phyloP scores from a whole-genome alignment of 2,113 vertebrate species.

The Corydoras maculifer region DNA sequence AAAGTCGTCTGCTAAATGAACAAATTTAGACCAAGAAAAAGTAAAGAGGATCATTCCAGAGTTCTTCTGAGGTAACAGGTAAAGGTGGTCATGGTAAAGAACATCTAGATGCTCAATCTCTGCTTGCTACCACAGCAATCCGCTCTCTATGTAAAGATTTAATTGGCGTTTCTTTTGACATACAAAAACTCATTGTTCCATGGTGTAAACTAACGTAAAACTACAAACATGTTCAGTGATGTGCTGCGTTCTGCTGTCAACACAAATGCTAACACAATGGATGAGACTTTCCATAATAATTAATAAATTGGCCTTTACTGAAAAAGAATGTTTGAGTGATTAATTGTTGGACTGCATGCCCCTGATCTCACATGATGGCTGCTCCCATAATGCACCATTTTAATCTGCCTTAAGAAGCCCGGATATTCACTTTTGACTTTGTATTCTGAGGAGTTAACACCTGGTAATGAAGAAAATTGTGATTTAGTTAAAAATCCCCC shows the following conservation, averaged over 20 bases:
- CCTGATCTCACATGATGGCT: not conserved
- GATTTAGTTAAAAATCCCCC: conserved; percentile 6
- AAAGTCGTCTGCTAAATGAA: too few relatives aligned
- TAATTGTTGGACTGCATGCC: conserved; percentile 15
- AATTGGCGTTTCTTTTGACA: not conserved
- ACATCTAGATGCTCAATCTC: too few relatives aligned
- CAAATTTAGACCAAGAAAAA: too few relatives aligned
- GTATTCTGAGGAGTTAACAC: conserved; percentile 11
- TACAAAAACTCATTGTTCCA: not conserved
- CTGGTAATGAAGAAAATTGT: conserved; percentile 15
- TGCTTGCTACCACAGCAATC: too few relatives aligned
- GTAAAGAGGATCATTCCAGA: too few relatives aligned
- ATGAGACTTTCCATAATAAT: conserved; percentile 44
- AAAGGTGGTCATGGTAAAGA: too few relatives aligned
- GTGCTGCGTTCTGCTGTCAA: conserved; percentile 40
- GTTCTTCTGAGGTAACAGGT: too few relatives aligned
- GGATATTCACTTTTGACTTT: conserved; percentile 14
- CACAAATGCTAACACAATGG: conserved; percentile 55
- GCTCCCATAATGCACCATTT: conserved; percentile 4
- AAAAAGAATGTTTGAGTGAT: conserved; percentile 7
- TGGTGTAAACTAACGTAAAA: not conserved
- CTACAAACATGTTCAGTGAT: not conserved
- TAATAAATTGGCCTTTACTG: conserved; percentile 10
- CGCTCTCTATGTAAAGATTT: too few relatives aligned
- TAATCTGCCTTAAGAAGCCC: conserved; percentile 10